Percentiles rank a stretch among this genome's conserved stretches.
Conservation (phyloP, 2,797 vertebrate species). For the Lithobates sylvaticus region DNA sequence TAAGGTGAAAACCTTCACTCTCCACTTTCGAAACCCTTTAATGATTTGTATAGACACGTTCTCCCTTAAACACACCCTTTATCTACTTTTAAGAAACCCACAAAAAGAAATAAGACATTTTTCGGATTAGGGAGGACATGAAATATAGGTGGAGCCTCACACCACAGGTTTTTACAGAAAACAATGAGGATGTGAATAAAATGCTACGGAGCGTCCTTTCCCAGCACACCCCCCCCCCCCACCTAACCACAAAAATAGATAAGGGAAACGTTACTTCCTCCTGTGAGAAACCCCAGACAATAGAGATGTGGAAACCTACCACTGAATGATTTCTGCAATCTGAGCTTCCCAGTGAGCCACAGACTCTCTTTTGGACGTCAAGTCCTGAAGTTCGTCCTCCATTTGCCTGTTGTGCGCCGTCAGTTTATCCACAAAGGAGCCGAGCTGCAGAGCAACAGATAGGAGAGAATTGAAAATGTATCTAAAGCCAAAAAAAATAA, state of each 20-base stretch:
- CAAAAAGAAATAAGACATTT: background rate
- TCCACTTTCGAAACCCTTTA: too few relatives aligned
- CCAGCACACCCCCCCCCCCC: background rate
- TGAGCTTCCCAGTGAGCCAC: constrained; percentile 98
- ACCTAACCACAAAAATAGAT: background rate
- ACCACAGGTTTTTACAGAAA: background rate
- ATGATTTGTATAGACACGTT: too few relatives aligned
- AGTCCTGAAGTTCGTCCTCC: constrained; percentile 92
- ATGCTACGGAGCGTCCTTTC: background rate
- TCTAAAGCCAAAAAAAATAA: background rate
- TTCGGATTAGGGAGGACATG: background rate
- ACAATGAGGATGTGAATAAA: constrained; percentile 1
- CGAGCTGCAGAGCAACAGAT: constrained; percentile 77
- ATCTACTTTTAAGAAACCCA: too few relatives aligned
- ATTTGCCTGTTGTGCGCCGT: constrained; percentile 91
- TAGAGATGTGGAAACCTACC: constrained; percentile 75
- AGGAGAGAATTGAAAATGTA: background rate
- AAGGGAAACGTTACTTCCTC: background rate
- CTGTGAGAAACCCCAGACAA: background rate
- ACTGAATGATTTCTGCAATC: constrained; percentile 98
- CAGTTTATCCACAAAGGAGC: constrained; percentile 90
- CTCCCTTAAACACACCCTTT: too few relatives aligned
- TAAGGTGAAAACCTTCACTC: too few relatives aligned
- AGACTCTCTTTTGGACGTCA: constrained; percentile 92
- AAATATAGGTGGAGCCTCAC: background rate